Percentiles rank a stretch among this genome's conserved stretches.
Conservation (phyloP, 2,888 invertebrate genomes). For the Ditylenchus weischeri region DNA sequence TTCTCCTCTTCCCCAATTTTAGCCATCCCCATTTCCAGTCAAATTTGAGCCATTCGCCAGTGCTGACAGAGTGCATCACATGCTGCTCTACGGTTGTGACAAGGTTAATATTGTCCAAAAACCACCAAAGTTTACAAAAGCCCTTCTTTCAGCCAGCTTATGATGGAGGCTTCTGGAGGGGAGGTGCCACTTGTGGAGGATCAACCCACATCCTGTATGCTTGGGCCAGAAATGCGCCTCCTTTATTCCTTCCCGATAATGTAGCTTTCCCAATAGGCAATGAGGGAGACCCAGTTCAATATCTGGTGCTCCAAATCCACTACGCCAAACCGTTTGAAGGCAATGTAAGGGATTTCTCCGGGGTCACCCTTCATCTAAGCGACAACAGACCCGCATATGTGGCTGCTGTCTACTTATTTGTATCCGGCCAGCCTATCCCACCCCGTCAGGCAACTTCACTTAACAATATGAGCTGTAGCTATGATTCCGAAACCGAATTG, state of each 20-base stretch:
- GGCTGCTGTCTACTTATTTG: constrained; percentile 61
- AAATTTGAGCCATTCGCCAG: constrained; percentile 64
- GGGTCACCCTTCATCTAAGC: constrained; percentile 58
- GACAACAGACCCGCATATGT: constrained; percentile 43
- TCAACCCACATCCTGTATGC: constrained; percentile 65
- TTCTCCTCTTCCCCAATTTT: too few species aligned
- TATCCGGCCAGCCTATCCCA: constrained; percentile 58
- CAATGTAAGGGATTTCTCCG: constrained; percentile 60
- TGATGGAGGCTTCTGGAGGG: constrained; percentile 63
- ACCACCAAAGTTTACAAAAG: neutral
- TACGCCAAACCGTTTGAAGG: constrained; percentile 57
- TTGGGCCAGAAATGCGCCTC: constrained; percentile 68
- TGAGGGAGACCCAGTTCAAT: constrained; percentile 61
- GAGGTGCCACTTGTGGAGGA: constrained; percentile 59
- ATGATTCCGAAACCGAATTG: constrained; percentile 59
- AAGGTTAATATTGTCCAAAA: constrained; percentile 1
- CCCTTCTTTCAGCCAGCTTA: constrained; percentile 20
- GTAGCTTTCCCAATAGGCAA: constrained; percentile 66
- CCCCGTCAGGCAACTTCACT: constrained; percentile 59
- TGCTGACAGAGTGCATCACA: constrained; percentile 66
- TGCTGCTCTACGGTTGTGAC: constrained; percentile 68
- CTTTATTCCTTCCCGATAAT: constrained; percentile 63
- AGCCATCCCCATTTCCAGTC: constrained; percentile 54
- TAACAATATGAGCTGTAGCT: constrained; percentile 64
- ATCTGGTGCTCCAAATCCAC: constrained; percentile 64